These are phyloP conservation scores for Sclerodermus sp. DNA, from an alignment of 2,888 invertebrate genomes.

Conservation along the genomic window DNA sequence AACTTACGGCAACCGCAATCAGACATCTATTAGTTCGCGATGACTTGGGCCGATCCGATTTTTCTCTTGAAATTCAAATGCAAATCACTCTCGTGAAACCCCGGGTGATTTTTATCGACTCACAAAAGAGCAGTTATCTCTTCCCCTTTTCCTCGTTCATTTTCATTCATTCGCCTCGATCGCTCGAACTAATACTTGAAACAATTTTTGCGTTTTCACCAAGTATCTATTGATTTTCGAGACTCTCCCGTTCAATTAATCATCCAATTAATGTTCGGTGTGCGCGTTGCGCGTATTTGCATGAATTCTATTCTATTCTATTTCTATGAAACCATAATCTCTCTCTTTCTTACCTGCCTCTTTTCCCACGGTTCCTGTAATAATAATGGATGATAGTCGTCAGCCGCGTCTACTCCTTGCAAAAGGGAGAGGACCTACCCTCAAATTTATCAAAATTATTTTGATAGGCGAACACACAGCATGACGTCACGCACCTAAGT, in stretches of 20 bases:
- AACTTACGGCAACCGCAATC: constrained; percentile 43
- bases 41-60: constrained; percentile 20
- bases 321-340: too few species aligned
- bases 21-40: constrained; percentile 37
- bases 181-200: too few species aligned
- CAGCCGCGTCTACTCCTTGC: constrained; percentile 19
- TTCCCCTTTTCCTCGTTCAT: too few species aligned
- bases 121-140: too few species aligned
- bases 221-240: too few species aligned
- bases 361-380: constrained; percentile 42
- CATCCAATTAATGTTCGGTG: too few species aligned
- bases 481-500: constrained; percentile 43
- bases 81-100: constrained; percentile 25
- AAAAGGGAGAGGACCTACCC: constrained; percentile 27
- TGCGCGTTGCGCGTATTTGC: too few species aligned
- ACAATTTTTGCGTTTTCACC: too few species aligned
- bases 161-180: too few species aligned
- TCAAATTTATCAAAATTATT: constrained; percentile 49
- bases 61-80: constrained; percentile 25
- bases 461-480: constrained; percentile 43
- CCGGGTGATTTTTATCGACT: too few species aligned
- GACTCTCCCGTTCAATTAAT: too few species aligned
- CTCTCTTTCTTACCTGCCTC: constrained; percentile 7
- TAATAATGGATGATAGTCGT: constrained; percentile 49
- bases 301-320: too few species aligned